Evolutionary conservation across 2,113 vertebrate species (phyloP).

Genomic region (Anhinga anhinga): DNA sequence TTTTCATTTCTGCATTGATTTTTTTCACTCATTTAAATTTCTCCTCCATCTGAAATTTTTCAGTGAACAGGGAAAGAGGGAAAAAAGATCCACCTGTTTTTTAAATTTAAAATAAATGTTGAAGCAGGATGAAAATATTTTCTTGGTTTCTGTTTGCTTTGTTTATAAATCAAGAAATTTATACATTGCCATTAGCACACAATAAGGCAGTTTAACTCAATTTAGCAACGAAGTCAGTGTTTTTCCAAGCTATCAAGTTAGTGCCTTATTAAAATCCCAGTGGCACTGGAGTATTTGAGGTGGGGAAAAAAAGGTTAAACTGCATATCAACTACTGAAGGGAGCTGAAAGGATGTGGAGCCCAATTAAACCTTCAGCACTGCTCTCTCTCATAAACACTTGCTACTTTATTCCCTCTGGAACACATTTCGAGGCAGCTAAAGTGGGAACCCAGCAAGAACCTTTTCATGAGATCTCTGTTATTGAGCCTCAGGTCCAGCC

Average conservation of each 20-base stretch:
- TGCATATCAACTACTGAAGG: slow-evolving; percentile 77
- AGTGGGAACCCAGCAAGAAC: slow-evolving; percentile 75
- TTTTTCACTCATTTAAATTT: slow-evolving; percentile 31
- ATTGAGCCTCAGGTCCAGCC: slow-evolving; percentile 74
- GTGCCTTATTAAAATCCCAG: slow-evolving; percentile 71
- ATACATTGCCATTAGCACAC: slow-evolving; percentile 18
- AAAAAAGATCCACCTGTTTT: not conserved
- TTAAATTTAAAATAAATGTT: slow-evolving; percentile 9
- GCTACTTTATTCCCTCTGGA: slow-evolving; percentile 76
- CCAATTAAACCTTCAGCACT: slow-evolving; percentile 84
- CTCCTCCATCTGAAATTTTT: slow-evolving; percentile 2
- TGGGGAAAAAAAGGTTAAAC: slow-evolving; percentile 81
- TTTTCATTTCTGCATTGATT: slow-evolving; percentile 19
- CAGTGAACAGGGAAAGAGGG: not conserved
- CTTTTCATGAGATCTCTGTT: slow-evolving; percentile 70
- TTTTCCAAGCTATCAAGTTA: slow-evolving; percentile 57
- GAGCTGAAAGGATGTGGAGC: slow-evolving; percentile 73
- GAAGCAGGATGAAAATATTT: not conserved
- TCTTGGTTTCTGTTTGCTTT: not conserved
- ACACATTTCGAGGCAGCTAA: slow-evolving; percentile 68
- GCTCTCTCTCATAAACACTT: slow-evolving; percentile 70
- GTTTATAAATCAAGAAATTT: not conserved
- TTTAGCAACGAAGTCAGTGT: slow-evolving; percentile 56
- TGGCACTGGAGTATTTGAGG: slow-evolving; percentile 60
- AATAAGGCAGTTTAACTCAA: slow-evolving; percentile 60